Evolutionary conservation across 2,888 invertebrate species (phyloP).

Genomic region (Pollenia labialis): DNA sequence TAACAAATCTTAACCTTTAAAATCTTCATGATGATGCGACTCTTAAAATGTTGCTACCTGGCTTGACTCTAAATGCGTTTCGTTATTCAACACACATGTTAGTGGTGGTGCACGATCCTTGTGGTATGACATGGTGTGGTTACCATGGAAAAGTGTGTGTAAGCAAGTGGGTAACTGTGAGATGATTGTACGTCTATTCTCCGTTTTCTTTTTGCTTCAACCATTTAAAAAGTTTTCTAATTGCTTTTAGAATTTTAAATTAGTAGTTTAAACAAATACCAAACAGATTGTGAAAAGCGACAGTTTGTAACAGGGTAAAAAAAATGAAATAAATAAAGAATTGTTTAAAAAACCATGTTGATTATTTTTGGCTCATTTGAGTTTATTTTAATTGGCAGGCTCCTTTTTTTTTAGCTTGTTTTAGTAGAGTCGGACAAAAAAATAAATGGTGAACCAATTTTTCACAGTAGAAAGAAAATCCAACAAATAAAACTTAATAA

Average conservation of each 20-base stretch:
- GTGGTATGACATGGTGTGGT: constrained; percentile 27
- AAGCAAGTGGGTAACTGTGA: not conserved
- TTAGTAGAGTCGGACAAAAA: no score
- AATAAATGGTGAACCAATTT: no score
- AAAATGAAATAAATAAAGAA: not conserved
- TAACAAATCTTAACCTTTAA: constrained; percentile 1
- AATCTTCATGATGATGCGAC: not conserved
- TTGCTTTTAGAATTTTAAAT: constrained; percentile 63
- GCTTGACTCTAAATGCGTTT: not conserved
- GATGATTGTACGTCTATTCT: not conserved
- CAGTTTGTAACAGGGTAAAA: constrained; percentile 18
- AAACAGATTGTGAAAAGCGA: constrained; percentile 20
- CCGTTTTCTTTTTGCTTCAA: not conserved
- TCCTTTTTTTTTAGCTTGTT: no score
- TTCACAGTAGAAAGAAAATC: no score
- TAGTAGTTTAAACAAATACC: constrained; percentile 40
- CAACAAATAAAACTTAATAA: no score
- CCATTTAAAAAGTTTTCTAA: constrained; percentile 52
- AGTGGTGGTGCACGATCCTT: not conserved
- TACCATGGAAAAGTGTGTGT: not conserved
- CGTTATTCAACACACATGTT: not conserved
- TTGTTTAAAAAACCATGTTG: not conserved
- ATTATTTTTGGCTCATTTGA: not conserved
- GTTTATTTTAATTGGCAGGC: constrained; percentile 13
- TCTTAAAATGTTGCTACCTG: constrained; percentile 1